Evolutionary conservation across 2,113 vertebrate genomes (phyloP).

Genomic region (Atlantisia rogersi): DNA sequence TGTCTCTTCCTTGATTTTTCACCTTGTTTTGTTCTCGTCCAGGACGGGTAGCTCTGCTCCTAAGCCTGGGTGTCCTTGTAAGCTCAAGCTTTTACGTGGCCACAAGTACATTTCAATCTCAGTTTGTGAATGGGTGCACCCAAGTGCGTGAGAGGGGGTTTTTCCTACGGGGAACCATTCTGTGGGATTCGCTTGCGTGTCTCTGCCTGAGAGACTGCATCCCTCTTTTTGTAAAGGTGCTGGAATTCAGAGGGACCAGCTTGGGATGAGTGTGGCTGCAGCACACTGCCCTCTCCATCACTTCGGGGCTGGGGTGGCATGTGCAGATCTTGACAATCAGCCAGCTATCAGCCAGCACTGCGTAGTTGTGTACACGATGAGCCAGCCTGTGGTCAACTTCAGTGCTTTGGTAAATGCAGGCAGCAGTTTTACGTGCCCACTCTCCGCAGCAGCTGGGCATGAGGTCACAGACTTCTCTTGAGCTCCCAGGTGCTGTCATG

Average conservation of each 20-base stretch:
- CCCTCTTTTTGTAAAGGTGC: neutral
- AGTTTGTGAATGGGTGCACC: neutral
- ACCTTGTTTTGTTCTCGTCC: neutral
- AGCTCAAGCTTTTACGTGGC: neutral
- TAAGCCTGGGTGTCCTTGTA: neutral
- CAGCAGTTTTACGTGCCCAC: neutral
- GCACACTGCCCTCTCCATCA: neutral
- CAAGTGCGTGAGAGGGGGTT: neutral
- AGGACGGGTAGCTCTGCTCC: neutral
- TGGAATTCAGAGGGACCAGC: neutral
- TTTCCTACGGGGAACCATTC: neutral
- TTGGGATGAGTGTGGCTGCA: neutral
- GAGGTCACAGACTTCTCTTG: neutral
- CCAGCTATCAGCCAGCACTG: neutral
- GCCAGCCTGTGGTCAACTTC: neutral
- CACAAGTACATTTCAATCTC: neutral
- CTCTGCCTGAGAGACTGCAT: neutral
- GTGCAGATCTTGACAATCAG: neutral
- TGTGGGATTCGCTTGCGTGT: neutral
- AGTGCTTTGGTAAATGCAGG: neutral
- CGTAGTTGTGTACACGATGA: rapidly evolving
- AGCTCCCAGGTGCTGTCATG: neutral
- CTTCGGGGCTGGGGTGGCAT: neutral
- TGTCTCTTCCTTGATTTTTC: neutral
- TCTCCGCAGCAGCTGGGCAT: neutral